A percentile compares a stretch with the other conserved stretches of the same genome.
Evolutionary conservation across 2,797 vertebrate species (phyloP).

Genomic region (Lepilemur septentrionalis): DNA sequence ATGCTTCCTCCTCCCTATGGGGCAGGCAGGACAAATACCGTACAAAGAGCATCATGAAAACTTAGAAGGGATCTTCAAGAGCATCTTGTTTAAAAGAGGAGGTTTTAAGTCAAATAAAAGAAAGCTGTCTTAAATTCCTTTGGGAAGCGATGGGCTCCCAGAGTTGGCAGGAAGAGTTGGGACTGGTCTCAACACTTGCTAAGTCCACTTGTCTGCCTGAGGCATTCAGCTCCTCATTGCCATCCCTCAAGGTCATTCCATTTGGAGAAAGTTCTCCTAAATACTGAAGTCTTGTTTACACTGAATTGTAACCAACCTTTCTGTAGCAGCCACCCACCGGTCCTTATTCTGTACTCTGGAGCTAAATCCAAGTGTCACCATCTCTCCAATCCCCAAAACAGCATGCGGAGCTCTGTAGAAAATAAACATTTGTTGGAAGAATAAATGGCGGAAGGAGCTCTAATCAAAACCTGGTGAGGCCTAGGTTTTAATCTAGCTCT

Average conservation of each 20-base stretch:
- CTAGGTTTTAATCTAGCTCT: neutral
- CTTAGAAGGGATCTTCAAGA: neutral
- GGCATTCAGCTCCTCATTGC: neutral
- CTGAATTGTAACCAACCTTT: neutral
- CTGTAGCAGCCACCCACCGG: fast-evolving
- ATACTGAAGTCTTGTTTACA: fast-evolving
- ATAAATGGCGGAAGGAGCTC: neutral
- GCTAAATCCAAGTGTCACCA: neutral
- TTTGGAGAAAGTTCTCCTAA: neutral
- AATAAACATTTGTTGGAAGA: neutral
- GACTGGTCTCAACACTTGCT: neutral
- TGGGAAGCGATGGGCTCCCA: neutral
- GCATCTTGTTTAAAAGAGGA: neutral
- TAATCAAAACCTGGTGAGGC: neutral
- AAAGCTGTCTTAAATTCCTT: neutral
- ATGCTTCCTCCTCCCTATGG: neutral
- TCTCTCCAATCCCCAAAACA: neutral
- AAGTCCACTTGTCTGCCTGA: neutral
- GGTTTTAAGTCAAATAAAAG: neutral
- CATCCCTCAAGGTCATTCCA: neutral
- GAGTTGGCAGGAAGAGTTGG: neutral
- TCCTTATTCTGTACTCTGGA: neutral
- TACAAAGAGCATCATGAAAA: neutral
- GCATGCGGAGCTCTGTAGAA: neutral
- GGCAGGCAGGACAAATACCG: neutral